A percentile compares a stretch with the other conserved stretches of the same genome.
Evolutionary conservation across 1,140 invertebrate genomes (phyloP).

Genomic region (Drosophila navojoa): DNA sequence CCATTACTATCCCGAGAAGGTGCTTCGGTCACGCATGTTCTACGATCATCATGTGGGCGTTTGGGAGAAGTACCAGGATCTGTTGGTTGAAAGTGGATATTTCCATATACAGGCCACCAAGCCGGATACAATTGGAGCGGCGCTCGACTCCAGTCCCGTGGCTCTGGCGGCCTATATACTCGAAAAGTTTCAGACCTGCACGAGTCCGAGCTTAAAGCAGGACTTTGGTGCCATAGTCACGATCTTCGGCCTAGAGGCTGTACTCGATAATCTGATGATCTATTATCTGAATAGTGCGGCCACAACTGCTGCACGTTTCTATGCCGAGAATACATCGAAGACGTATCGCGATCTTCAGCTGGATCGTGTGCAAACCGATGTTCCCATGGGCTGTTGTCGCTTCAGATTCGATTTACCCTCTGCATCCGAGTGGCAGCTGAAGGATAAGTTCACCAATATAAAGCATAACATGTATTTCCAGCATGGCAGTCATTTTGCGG

Average conservation of each 20-base stretch:
- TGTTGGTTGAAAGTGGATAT: slow-evolving; percentile 91
- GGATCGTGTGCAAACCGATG: slow-evolving; percentile 86
- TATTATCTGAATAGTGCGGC: slow-evolving; percentile 92
- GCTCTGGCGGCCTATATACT: slow-evolving; percentile 92
- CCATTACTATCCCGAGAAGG: slow-evolving; percentile 64
- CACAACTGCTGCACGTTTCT: slow-evolving; percentile 90
- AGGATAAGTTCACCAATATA: slow-evolving; percentile 87
- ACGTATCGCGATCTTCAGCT: slow-evolving; percentile 81
- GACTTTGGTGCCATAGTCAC: slow-evolving; percentile 86
- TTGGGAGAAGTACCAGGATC: slow-evolving; percentile 81
- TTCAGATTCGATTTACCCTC: slow-evolving; percentile 88
- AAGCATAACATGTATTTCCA: slow-evolving; percentile 87
- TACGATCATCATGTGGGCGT: slow-evolving; percentile 88
- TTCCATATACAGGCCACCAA: slow-evolving; percentile 94
- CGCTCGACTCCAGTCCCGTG: slow-evolving; percentile 87
- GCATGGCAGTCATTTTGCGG: slow-evolving; percentile 93
- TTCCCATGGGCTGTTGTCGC: slow-evolving; percentile 88
- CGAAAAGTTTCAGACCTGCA: slow-evolving; percentile 93
- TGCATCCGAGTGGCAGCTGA: slow-evolving; percentile 86
- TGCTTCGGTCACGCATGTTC: slow-evolving; percentile 85
- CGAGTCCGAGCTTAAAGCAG: slow-evolving; percentile 89
- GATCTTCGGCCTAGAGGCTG: slow-evolving; percentile 87
- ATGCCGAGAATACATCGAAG: slow-evolving; percentile 87
- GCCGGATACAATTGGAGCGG: slow-evolving; percentile 93
- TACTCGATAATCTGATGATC: slow-evolving; percentile 95